Evolutionary conservation across 2,113 vertebrate species (phyloP), one percentile per base, ranked within the genome.

Genomic region (Chamaetylas fuelleborni): DNA sequence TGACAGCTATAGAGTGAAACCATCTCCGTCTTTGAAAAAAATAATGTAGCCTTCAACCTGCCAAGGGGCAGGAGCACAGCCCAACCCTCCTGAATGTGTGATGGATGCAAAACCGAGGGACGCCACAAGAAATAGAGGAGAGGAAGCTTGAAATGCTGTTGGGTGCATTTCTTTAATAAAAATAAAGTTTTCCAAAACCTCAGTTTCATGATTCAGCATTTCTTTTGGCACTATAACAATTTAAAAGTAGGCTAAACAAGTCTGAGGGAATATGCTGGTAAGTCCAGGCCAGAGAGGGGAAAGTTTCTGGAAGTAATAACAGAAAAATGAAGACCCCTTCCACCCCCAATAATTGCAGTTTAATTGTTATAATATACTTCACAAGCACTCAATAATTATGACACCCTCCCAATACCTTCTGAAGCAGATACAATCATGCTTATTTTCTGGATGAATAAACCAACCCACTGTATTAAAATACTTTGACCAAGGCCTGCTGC

Each of bases 151-250:
- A 93, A 95, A 94, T 94, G 78, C 91, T 95, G 91, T 23, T 88
- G 79, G 88, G 33, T 89, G 81, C 93, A 96, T 95, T 96, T 95
- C 90, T 96, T 92, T 91, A 97, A 95, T 93, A 96, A 36, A 97
- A 96, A 94, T 34, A 91, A 77, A 64, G 70, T 73, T 95, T 92
- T 86, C 93, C 90, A 93, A 96, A 96, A 91, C 90, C 95, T 92
- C 92, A 80, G 58, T 91, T 92, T 97, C 90, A 95, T 96, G 95
- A 96, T 93, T 96, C 95, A 97, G 96, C 97, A 93, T 81, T 96
- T 95, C 71, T 93, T 87, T 96, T 96, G 92, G 94, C 94, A 95
- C 51, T 57, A 70, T 47, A 92, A 92, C 43, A 54, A 80, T 95
- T 93, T 82, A 82, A 87, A 93, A 95, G 74, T 73, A 66, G 67